These are phyloP conservation scores for Erpobdella octoculata DNA, from an alignment of 2,888 invertebrate species.

Conservation along the genomic window DNA sequence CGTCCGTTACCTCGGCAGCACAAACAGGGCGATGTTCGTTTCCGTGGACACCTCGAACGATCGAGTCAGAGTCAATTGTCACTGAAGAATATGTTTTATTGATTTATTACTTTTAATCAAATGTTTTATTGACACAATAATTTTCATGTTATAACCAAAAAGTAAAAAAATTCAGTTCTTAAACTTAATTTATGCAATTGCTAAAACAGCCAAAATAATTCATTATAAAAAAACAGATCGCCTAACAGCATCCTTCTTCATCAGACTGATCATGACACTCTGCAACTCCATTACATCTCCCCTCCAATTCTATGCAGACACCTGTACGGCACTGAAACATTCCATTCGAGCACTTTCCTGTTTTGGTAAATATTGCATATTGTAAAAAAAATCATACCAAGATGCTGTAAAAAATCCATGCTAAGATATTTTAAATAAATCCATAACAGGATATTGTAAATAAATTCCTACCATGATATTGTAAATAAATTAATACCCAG, in stretches of 20 bases:
- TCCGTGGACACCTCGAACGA: neutral
- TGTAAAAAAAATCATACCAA: no score
- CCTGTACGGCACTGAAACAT: constrained; percentile 13
- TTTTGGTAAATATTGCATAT: no score
- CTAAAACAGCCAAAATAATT: neutral
- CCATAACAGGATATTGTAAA: no score
- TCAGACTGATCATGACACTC: constrained; percentile 45
- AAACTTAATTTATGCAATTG: neutral
- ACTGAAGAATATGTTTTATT: no score
- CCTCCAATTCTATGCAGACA: constrained; percentile 39
- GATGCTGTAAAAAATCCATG: no score
- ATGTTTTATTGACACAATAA: neutral
- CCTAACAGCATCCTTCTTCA: constrained; percentile 21
- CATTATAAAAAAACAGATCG: neutral
- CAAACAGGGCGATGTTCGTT: neutral
- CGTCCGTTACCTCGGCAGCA: neutral
- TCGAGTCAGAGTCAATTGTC: no score
- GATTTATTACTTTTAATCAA: no score
- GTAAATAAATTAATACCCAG: no score
- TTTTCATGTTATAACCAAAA: neutral
- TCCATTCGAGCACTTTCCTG: constrained; percentile 22
- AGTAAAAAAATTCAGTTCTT: neutral
- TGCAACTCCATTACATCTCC: constrained; percentile 43
- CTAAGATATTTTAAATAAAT: no score
- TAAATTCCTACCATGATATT: no score